Evolutionary conservation across 2,888 invertebrate genomes (phyloP).

Genomic region (Eupelmus urozonus): DNA sequence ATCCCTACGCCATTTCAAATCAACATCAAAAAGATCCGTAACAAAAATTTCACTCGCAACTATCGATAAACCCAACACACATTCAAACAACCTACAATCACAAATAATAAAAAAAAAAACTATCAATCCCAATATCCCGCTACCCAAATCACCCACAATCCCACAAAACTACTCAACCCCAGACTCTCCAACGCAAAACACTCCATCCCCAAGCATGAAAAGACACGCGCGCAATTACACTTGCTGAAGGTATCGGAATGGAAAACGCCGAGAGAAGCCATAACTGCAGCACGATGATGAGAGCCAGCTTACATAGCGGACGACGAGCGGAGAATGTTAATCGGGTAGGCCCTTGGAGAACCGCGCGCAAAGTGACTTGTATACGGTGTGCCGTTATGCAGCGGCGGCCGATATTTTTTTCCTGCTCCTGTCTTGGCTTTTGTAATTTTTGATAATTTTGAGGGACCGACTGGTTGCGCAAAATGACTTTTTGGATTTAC

Average conservation of each 20-base stretch:
- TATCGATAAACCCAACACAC: too few relatives aligned
- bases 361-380: slow-evolving; percentile 1
- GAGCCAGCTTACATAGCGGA: slow-evolving; percentile 1
- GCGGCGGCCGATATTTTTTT: neutral
- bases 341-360: slow-evolving; percentile 17
- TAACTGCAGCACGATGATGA: neutral
- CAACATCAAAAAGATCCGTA: too few relatives aligned
- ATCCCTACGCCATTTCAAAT: too few relatives aligned
- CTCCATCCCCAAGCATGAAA: too few relatives aligned
- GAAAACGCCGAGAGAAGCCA: neutral
- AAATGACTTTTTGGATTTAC: too few relatives aligned
- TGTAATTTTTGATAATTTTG: slow-evolving; percentile 15
- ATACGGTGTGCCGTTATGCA: neutral
- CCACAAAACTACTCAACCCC: too few relatives aligned
- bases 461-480: neutral
- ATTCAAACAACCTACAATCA: too few relatives aligned
- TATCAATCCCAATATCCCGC: too few relatives aligned
- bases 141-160: too few relatives aligned
- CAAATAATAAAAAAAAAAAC: too few relatives aligned
- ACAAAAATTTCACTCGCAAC: too few relatives aligned
- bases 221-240: neutral
- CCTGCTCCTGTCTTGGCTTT: neutral
- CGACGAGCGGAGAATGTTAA: slow-evolving; percentile 32
- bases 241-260: slow-evolving; percentile 17
- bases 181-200: too few relatives aligned